Evolutionary conservation across 2,113 vertebrate species (phyloP).

Genomic region (Sinocyclocheilus anshuiensis): DNA sequence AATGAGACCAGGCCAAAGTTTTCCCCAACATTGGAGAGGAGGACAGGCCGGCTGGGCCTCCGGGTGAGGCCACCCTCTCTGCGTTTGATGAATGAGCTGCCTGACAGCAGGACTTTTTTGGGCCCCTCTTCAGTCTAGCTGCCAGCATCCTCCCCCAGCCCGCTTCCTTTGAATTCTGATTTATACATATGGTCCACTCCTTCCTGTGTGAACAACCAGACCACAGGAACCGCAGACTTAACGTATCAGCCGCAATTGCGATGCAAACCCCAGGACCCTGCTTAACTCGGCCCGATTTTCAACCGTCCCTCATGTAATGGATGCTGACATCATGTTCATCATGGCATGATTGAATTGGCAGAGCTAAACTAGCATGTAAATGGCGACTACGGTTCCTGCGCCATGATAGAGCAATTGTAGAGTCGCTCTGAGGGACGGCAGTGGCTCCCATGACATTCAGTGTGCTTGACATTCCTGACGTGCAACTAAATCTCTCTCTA

Average conservation of each 20-base stretch:
- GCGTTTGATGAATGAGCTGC: conserved; percentile 64
- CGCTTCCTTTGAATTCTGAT: conserved; percentile 66
- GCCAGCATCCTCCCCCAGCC: conserved; percentile 63
- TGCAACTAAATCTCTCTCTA: conserved; percentile 54
- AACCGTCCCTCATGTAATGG: conserved; percentile 50
- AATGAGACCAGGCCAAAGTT: conserved; percentile 39
- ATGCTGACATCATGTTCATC: conserved; percentile 55
- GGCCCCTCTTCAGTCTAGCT: conserved; percentile 59
- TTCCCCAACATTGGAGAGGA: conserved; percentile 35
- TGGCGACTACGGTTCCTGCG: conserved; percentile 25
- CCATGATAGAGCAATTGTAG: conserved; percentile 43
- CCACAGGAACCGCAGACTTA: conserved; percentile 67
- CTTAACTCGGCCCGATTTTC: conserved; percentile 39
- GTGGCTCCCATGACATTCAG: conserved; percentile 52
- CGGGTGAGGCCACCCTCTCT: conserved; percentile 55
- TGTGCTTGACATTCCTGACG: conserved; percentile 56
- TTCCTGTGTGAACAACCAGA: conserved; percentile 58
- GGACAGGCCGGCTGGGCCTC: conserved; percentile 43
- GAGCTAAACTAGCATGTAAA: conserved; percentile 50
- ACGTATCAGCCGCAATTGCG: conserved; percentile 59
- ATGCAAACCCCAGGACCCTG: conserved; percentile 29
- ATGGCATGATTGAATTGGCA: conserved; percentile 55
- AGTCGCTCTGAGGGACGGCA: conserved; percentile 33
- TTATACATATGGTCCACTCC: conserved; percentile 66
- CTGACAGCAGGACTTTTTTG: conserved; percentile 59